phyloP scores from a whole-genome alignment of 2,797 vertebrate genomes.

The Malurus leucopterus region DNA sequence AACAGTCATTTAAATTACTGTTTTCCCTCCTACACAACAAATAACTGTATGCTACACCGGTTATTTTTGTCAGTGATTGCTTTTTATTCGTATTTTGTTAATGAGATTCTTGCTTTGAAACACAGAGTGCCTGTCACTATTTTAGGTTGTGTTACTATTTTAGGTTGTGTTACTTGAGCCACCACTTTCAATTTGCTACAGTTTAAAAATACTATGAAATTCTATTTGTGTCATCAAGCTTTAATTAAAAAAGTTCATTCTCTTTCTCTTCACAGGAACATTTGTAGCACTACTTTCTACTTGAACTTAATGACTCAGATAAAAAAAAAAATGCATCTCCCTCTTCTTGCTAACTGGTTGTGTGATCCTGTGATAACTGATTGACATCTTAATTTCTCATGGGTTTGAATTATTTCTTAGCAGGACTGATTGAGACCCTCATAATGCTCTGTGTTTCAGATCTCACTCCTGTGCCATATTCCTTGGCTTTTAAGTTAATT shows the following conservation, averaged over 20 bases:
- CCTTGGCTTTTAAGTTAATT: neutral
- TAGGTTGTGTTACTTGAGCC: neutral
- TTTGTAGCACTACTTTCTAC: neutral
- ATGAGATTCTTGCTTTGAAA: neutral
- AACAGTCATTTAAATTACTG: neutral
- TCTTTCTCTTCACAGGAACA: neutral
- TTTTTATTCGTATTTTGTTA: neutral
- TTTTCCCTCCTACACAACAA: neutral
- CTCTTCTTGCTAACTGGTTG: neutral
- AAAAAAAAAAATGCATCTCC: neutral
- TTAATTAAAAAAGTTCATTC: neutral
- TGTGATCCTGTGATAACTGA: neutral
- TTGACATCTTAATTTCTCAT: neutral
- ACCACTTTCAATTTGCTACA: neutral
- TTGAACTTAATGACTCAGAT: neutral
- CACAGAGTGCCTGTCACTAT: neutral
- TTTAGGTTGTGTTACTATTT: neutral
- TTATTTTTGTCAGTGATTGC: neutral
- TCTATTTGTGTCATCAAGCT: neutral
- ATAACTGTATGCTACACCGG: neutral
- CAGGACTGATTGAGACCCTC: neutral
- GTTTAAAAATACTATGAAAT: neutral
- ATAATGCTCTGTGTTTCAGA: neutral
- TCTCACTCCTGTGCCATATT: neutral
- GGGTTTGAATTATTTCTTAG: neutral